Base-by-base conservation (phyloP, 2,113 vertebrate species). In the Psephotus haematonotus region DNA sequence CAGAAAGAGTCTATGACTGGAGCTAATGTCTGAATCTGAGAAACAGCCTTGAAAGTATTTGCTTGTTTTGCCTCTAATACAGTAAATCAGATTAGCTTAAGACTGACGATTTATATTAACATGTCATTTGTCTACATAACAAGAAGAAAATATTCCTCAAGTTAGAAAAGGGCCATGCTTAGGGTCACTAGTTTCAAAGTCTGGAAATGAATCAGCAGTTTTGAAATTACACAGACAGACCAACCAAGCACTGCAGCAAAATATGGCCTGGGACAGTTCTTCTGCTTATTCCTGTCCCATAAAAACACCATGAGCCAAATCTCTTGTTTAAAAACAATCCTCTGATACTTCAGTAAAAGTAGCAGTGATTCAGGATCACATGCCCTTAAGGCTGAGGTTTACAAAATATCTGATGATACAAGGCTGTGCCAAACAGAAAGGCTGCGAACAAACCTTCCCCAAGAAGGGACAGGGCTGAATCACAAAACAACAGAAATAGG, bases 151-250 rank as follows among this genome's bases (percentile, higher is more conserved):
- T 46, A 62, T 93, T 95, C 76, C 95, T 82, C 41, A 80, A 65
- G 92, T 90, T 92, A 84, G 92, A 94, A 68, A 53, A 72, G 17
- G 76, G 87, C 31, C 9, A 2, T 78, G 37, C 95, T 93, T 95
- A 35, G 60, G 90, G 85, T 86, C 84, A 88, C 81, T 95, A 85
- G 27, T 71, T 88, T 97, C 70, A 82, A 94, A 95, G 33, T 39
- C 59, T 71, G 70, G 92, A 93, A 96, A 65, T 97, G 96, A 98
- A 84, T 97, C 95, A 93, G 97, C 96, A 97, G 19, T 95, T 97
- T 94, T 39, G 79, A 96, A 92, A 78, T 82, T 33, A 82, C 19
- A 67, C 9, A 65, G 76, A 63, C 49, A 84, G 44, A 82, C 11
- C 49, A 92, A 68, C 25, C 18, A 90, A 90, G 18, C n/a, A 91